Conservation (phyloP, 2,888 invertebrate species). For the Julus scanicus region DNA sequence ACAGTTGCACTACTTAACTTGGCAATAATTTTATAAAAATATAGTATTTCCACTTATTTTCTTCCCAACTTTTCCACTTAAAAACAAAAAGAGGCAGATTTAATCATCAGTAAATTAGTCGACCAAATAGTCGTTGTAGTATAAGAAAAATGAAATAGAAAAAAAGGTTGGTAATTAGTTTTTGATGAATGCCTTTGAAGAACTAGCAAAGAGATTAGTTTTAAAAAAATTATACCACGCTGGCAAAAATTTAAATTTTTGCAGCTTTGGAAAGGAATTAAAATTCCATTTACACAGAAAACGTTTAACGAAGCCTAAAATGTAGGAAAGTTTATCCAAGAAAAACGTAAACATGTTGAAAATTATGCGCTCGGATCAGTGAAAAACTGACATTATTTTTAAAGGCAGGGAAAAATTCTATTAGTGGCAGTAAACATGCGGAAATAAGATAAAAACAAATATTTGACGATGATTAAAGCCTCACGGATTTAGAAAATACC, state of each 20-base stretch:
- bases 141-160: background rate
- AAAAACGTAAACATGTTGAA: background rate
- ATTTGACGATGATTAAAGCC: conserved; percentile 33
- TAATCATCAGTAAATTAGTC: background rate
- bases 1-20: no score
- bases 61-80: background rate
- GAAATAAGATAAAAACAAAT: conserved; percentile 33
- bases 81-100: background rate
- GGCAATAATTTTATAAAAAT: background rate
- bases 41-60: background rate
- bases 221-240: background rate
- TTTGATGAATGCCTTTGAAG: background rate
- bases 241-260: conserved; percentile 8
- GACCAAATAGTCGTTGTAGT: background rate
- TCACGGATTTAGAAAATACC: conserved; percentile 18
- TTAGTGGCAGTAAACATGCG: conserved; percentile 33
- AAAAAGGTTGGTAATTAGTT: conserved; percentile 7
- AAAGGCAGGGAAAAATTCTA: background rate
- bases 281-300: conserved; percentile 13
- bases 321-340: background rate
- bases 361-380: background rate
- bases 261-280: background rate
- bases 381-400: background rate
- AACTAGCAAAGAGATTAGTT: background rate
- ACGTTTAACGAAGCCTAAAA: conserved; percentile 14